A percentile compares a stretch with the other conserved stretches of the same genome.
Evolutionary conservation across 2,888 invertebrate genomes (phyloP).

Genomic region (Alsophila aescularia): DNA sequence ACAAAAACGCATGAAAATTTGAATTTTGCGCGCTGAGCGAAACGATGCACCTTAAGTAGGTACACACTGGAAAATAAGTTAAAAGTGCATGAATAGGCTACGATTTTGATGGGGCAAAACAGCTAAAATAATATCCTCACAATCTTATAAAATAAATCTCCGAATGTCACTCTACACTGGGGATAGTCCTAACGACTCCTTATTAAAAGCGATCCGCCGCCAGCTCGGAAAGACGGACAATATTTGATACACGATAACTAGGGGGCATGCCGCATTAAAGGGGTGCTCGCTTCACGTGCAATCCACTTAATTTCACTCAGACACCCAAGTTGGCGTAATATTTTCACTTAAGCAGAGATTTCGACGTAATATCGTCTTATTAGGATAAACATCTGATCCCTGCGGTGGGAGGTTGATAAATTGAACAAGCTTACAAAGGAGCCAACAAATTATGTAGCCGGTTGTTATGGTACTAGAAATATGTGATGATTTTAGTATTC

Average conservation of each 20-base stretch:
- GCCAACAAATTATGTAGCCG: slow-evolving; percentile 27
- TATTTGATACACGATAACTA: slow-evolving; percentile 79
- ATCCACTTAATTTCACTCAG: slow-evolving; percentile 79
- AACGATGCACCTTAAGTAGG: too few relatives aligned
- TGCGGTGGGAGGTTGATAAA: slow-evolving; percentile 40
- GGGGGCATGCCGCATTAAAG: slow-evolving; percentile 71
- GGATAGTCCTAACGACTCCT: slow-evolving; percentile 62
- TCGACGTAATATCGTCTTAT: slow-evolving; percentile 64
- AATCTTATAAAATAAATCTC: slow-evolving; percentile 5
- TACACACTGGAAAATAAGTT: too few relatives aligned
- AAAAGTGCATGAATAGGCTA: too few relatives aligned
- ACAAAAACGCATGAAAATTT: too few relatives aligned
- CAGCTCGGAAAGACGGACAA: slow-evolving; percentile 62
- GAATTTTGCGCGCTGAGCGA: too few relatives aligned
- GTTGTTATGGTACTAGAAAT: not conserved
- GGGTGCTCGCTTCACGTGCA: slow-evolving; percentile 57
- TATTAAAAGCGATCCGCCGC: slow-evolving; percentile 70
- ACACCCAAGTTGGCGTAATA: slow-evolving; percentile 63
- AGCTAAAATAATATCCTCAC: not conserved
- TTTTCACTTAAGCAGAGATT: slow-evolving; percentile 70
- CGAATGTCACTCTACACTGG: slow-evolving; percentile 53
- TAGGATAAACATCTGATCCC: slow-evolving; percentile 64
- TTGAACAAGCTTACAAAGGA: slow-evolving; percentile 28
- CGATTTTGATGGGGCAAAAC: too few relatives aligned
- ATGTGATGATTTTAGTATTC: not conserved